Percentiles rank a stretch among this genome's conserved stretches.
phyloP scores from a whole-genome alignment of 1,140 invertebrate species.

The Carposina sasakii region DNA sequence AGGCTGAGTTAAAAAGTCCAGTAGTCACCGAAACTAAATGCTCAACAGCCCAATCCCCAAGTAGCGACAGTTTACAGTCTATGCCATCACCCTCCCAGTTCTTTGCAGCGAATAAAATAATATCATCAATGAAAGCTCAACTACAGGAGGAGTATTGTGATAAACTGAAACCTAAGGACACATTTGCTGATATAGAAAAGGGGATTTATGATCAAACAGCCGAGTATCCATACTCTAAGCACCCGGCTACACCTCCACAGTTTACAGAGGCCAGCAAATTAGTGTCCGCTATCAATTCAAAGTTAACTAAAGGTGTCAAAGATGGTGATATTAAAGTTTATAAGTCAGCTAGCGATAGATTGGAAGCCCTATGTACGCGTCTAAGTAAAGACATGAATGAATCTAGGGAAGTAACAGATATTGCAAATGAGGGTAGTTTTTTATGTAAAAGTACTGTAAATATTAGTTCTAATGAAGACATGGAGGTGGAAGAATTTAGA shows the following conservation, averaged over 20 bases:
- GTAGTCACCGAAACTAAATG: constrained; percentile 41
- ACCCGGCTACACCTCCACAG: constrained; percentile 58
- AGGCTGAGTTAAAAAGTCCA: constrained; percentile 38
- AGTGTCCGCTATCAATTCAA: constrained; percentile 59
- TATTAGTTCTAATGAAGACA: constrained; percentile 28
- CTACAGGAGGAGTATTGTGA: constrained; percentile 52
- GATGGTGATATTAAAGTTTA: constrained; percentile 30
- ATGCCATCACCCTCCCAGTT: constrained; percentile 59
- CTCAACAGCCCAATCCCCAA: constrained; percentile 39
- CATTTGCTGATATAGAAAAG: constrained; percentile 62
- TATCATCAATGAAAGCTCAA: constrained; percentile 62
- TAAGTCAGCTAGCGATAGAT: constrained; percentile 36
- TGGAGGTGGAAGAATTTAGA: constrained; percentile 52
- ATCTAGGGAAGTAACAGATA: constrained; percentile 9
- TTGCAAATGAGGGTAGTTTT: constrained; percentile 15
- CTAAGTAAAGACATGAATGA: constrained; percentile 34
- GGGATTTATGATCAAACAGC: constrained; percentile 52
- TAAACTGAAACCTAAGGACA: constrained; percentile 52
- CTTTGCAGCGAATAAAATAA: constrained; percentile 63
- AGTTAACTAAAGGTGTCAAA: constrained; percentile 40
- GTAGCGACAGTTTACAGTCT: constrained; percentile 46
- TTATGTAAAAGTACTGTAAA: constrained; percentile 17
- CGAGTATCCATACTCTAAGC: constrained; percentile 54
- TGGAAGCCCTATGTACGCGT: constrained; percentile 35
- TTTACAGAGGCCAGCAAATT: constrained; percentile 61